Conservation (phyloP, 92 coral and sea anemone genomes). For the Porites cylindrica region DNA sequence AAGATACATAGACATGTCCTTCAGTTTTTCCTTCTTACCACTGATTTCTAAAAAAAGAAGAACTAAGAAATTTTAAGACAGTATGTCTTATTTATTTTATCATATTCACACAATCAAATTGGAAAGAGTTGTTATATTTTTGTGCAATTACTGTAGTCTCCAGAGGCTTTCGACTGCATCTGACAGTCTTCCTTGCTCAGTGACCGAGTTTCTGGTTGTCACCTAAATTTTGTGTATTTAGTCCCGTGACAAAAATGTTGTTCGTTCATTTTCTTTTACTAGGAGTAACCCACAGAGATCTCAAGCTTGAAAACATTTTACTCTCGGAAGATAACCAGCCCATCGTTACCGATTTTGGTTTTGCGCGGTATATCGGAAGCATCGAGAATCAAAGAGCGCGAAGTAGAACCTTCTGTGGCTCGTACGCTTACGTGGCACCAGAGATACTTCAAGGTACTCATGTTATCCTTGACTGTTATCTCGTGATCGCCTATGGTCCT, state of each 20-base stretch:
- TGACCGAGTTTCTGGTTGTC: no score
- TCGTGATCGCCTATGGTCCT: background rate
- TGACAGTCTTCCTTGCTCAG: no score
- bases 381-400: slow-evolving; percentile 52
- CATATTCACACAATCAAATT: background rate
- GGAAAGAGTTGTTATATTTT: background rate
- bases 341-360: slow-evolving; percentile 89
- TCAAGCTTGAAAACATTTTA: slow-evolving; percentile 89
- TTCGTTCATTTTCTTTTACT: background rate
- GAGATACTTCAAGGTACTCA: slow-evolving; percentile 87
- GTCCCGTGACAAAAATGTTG: no score
- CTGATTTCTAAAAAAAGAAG: no score
- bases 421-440: slow-evolving; percentile 91
- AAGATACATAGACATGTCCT: no score
- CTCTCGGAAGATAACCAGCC: slow-evolving; percentile 73
- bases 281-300: slow-evolving; percentile 91
- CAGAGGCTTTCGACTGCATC: background rate
- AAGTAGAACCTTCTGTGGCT: slow-evolving; percentile 87
- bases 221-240: no score
- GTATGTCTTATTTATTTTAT: no score
- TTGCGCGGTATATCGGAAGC: slow-evolving; percentile 84
- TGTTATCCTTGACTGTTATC: background rate
- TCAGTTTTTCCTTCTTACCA: no score
- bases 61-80: no score
- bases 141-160: background rate